These are phyloP conservation scores for Dromius quadrimaculatus DNA, from an alignment of 2,888 invertebrate species.

Conservation along the genomic window DNA sequence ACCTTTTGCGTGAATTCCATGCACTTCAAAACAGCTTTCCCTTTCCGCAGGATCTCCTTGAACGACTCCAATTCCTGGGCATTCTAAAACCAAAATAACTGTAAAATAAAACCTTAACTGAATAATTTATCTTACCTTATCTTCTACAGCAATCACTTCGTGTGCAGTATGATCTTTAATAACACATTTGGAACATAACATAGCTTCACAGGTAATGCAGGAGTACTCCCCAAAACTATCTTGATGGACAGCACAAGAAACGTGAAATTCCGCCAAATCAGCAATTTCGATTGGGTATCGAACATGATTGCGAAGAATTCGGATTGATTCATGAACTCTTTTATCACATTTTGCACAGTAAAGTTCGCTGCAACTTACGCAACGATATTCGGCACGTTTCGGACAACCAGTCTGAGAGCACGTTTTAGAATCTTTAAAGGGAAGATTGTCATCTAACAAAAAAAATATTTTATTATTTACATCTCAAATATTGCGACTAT, in stretches of 20 bases:
- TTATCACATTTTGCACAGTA: slow-evolving; percentile 60
- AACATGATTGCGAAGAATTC: slow-evolving; percentile 62
- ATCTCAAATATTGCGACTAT: no score
- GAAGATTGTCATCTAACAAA: not conserved
- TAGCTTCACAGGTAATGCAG: slow-evolving; percentile 64
- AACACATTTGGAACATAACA: slow-evolving; percentile 66
- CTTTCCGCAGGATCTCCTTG: slow-evolving; percentile 54
- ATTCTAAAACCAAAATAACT: slow-evolving; percentile 29
- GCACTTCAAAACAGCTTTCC: slow-evolving; percentile 59
- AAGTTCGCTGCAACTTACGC: slow-evolving; percentile 60
- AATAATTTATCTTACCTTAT: slow-evolving; percentile 64
- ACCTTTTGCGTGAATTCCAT: slow-evolving; percentile 64
- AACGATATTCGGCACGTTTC: slow-evolving; percentile 59
- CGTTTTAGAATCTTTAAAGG: not conserved
- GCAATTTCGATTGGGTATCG: slow-evolving; percentile 41
- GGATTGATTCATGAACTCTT: slow-evolving; percentile 62
- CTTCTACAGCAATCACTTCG: slow-evolving; percentile 57
- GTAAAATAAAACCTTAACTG: not conserved
- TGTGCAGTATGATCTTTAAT: slow-evolving; percentile 64
- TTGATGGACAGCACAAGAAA: slow-evolving; percentile 61
- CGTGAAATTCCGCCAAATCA: slow-evolving; percentile 54
- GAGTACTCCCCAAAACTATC: slow-evolving; percentile 62
- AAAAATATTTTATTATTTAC: no score
- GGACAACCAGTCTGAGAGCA: slow-evolving; percentile 57
- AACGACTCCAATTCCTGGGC: slow-evolving; percentile 19